phyloP scores from a whole-genome alignment of 2,797 vertebrate genomes.

The Labroides dimidiatus region DNA sequence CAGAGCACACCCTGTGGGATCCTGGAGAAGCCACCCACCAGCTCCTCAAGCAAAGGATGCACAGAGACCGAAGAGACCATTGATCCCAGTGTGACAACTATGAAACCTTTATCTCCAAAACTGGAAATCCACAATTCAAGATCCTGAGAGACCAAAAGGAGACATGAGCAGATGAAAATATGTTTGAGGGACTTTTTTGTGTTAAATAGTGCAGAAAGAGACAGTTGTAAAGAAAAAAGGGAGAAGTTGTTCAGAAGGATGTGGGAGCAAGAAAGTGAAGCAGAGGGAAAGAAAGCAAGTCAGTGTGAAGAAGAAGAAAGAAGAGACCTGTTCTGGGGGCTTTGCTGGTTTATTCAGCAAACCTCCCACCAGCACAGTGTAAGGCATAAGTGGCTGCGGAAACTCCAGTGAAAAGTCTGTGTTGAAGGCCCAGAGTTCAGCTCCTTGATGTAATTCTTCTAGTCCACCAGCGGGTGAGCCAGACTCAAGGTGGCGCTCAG shows the following conservation, averaged over 20 bases:
- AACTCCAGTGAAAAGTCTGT: constrained; percentile 84
- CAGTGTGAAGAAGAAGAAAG: too few relatives aligned
- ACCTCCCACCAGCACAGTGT: constrained; percentile 80
- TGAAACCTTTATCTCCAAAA: constrained; percentile 74
- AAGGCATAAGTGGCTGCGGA: constrained; percentile 79
- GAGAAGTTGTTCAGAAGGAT: neutral
- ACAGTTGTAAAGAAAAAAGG: neutral
- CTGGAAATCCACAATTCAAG: constrained; percentile 73
- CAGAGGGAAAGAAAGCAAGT: neutral
- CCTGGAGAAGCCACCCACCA: constrained; percentile 71
- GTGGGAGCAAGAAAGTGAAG: neutral
- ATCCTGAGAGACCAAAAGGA: constrained; percentile 58
- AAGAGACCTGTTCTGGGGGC: constrained; percentile 73
- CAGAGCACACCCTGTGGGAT: constrained; percentile 79
- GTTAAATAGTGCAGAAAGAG: neutral
- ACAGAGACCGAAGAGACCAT: constrained; percentile 67
- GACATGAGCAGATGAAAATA: neutral
- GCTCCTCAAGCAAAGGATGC: constrained; percentile 63
- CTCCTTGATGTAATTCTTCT: constrained; percentile 70
- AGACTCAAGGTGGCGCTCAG: constrained; percentile 75
- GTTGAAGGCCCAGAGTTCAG: constrained; percentile 85
- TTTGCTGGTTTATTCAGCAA: constrained; percentile 76
- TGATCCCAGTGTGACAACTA: constrained; percentile 77
- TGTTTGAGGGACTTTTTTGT: neutral
- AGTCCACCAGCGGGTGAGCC: constrained; percentile 55